Evolutionary conservation across 2,888 invertebrate genomes (phyloP).

Genomic region (Sicus ferrugineus): DNA sequence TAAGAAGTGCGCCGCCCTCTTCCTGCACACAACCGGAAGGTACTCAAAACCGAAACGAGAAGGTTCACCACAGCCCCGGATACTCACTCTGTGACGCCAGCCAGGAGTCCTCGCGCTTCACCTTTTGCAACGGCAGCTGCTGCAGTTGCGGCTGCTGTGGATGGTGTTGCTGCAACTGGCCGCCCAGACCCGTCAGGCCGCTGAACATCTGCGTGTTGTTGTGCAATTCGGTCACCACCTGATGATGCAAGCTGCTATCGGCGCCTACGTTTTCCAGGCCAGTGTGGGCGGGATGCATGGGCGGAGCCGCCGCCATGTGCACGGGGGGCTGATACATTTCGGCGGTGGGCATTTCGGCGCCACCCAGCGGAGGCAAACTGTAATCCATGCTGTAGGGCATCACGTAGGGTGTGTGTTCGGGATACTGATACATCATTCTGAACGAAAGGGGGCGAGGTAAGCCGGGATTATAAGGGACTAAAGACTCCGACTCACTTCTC

Average conservation of each 20-base stretch:
- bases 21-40: no score
- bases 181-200: constrained; percentile 55
- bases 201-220: constrained; percentile 59
- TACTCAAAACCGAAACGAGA: neutral
- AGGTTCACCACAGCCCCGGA: neutral
- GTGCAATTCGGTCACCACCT: constrained; percentile 57
- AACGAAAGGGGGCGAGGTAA: neutral
- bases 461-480: neutral
- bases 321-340: constrained; percentile 59
- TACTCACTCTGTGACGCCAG: constrained; percentile 27
- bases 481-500: constrained; percentile 56
- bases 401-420: constrained; percentile 61
- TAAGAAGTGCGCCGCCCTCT: neutral
- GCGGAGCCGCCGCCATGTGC: constrained; percentile 52
- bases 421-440: constrained; percentile 63
- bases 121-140: constrained; percentile 49
- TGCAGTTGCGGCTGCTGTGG: constrained; percentile 23
- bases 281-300: constrained; percentile 46
- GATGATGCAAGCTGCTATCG: constrained; percentile 60
- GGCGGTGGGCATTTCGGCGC: constrained; percentile 52
- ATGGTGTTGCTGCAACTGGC: constrained; percentile 46
- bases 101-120: constrained; percentile 60
- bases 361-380: constrained; percentile 50
- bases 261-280: constrained; percentile 55
- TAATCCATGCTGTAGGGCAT: constrained; percentile 65